Evolutionary conservation across 2,797 vertebrate genomes (phyloP).

Genomic region (Enteromius trimaculatus): DNA sequence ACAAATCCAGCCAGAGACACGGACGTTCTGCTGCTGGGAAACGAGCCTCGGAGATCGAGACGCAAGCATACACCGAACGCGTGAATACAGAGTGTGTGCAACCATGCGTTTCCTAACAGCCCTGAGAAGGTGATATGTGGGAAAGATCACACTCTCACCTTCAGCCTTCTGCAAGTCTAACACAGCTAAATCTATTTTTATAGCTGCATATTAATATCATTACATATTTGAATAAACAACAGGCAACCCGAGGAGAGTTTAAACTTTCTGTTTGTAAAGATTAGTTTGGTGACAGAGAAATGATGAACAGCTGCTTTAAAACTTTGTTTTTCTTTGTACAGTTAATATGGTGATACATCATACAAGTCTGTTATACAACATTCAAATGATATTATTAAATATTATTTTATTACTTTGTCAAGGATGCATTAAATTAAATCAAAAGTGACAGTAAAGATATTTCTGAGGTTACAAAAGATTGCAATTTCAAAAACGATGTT

Average conservation of each 20-base stretch:
- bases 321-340: neutral
- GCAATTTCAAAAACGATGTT: neutral
- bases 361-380: neutral
- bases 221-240: neutral
- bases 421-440: neutral
- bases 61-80: neutral
- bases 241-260: neutral
- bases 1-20: neutral
- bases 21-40: neutral
- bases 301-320: neutral
- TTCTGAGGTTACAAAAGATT: neutral
- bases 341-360: neutral
- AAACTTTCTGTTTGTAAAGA: neutral
- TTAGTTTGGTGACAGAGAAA: neutral
- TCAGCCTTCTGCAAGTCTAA: neutral
- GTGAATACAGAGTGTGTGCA: conserved; percentile 21
- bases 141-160: conserved; percentile 14
- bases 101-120: conserved; percentile 1
- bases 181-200: neutral
- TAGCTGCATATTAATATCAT: neutral
- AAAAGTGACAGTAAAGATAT: neutral
- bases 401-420: neutral
- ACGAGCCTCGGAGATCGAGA: neutral
- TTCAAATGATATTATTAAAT: neutral
- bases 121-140: conserved; percentile 24